Evolutionary conservation across 2,113 vertebrate species (phyloP).

Genomic region (Actenoides hombroni): DNA sequence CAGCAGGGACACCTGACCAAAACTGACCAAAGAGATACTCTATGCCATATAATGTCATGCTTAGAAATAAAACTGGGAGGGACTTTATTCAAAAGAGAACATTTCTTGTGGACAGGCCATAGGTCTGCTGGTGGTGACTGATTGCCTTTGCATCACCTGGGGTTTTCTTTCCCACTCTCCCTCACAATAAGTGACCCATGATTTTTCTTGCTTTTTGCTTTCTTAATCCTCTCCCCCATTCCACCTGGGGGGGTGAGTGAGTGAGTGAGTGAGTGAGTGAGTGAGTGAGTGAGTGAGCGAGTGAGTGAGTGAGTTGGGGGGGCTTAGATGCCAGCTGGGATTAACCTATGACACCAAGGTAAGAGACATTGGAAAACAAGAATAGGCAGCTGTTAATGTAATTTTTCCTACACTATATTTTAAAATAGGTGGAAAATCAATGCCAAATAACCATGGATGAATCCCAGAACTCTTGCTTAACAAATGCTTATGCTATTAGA

Average conservation of each 20-base stretch:
- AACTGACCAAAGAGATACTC: neutral
- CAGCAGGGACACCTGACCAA: neutral
- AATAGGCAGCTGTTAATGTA: neutral
- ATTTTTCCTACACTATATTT: neutral
- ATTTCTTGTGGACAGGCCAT: neutral
- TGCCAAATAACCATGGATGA: neutral
- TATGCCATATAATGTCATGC: accelerated
- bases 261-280: accelerated
- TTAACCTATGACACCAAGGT: neutral
- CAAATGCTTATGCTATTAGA: neutral
- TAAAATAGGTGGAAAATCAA: neutral
- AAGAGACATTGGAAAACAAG: neutral
- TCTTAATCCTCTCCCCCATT: neutral
- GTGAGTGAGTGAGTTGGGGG: accelerated
- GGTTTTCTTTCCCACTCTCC: accelerated
- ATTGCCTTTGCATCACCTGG: neutral
- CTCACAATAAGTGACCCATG: no score
- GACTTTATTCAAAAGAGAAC: neutral
- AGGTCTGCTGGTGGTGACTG: neutral
- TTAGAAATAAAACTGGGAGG: neutral
- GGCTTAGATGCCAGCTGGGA: neutral
- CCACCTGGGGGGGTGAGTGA: accelerated
- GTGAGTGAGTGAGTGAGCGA: accelerated
- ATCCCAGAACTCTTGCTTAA: neutral
- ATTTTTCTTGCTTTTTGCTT: neutral